Base-by-base conservation (phyloP, 2,888 invertebrate species). In the Cyclophora albipunctata region DNA sequence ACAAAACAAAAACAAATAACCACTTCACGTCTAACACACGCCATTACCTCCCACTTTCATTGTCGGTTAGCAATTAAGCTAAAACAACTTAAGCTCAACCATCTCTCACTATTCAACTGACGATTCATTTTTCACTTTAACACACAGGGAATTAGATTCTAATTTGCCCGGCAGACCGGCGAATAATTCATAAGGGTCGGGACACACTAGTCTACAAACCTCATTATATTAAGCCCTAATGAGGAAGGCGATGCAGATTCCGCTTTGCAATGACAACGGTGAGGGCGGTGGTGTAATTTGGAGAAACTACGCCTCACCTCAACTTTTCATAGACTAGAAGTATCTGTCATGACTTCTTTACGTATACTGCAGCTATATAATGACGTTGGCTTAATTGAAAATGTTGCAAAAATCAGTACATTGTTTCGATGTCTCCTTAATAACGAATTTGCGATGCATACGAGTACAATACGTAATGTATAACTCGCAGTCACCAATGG, bases 141-240 rank as follows among this genome's bases (percentile, higher is more conserved):
- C 33, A 4, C 5, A 35, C n/a, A 3, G 33, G 7, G 34, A 40
- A 4, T 59, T 52, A 58, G 49, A 61, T 59, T 57, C 47, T 56
- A 53, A 62, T 60, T 62, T n/a, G 48, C 7, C 46, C 55, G 52
- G 47, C 44, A 45, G 34, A 42, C 20, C 37, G 44, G 48, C 49
- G 50, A 65, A 68, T 66, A 67, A 59, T 66, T 66, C 60, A 65
- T 68, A 68, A 66, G 66, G 67, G 64, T 65, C 51, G 60, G 35
- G 54, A 57, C 63, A 64, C 63, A 71, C 63, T 54, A 49, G 59
- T 59, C 57, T 64, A 67, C 69, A 69, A 71, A 70, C 63, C 69
- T 76, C 68, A 71, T 76, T 73, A 75, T 66, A 66, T 71, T 62
- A 65, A 58, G 63, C 58, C 63, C 60, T 72, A 75, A 77, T 70